Conservation (phyloP, 2,113 vertebrate genomes). For the Mirza zaza region DNA sequence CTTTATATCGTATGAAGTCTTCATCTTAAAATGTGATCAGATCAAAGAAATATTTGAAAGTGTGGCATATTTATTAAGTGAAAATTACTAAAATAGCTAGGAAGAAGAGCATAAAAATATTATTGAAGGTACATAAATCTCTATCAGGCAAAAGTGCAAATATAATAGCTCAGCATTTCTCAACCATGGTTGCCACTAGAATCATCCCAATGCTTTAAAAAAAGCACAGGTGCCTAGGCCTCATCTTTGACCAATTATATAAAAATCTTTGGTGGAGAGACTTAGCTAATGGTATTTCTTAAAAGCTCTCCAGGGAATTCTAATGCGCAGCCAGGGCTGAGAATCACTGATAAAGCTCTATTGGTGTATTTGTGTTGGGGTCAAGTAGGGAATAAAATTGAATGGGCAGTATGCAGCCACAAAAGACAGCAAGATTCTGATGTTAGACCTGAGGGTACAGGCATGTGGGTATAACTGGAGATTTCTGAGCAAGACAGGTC, state of each 20-base stretch:
- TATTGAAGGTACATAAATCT: not conserved
- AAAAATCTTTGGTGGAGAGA: not conserved
- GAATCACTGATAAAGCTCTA: not conserved
- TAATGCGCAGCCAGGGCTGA: not conserved
- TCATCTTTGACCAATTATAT: not conserved
- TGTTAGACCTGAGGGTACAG: not conserved
- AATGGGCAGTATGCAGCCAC: not conserved
- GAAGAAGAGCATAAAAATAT: not conserved
- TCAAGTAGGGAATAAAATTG: not conserved
- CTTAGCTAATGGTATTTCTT: not conserved
- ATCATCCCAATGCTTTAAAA: not conserved
- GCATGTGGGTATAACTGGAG: not conserved
- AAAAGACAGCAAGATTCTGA: not conserved
- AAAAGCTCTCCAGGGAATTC: not conserved
- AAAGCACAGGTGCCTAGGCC: not conserved
- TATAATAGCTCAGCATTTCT: not conserved
- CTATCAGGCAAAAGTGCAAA: not conserved
- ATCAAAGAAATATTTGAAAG: not conserved
- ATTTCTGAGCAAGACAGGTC: not conserved
- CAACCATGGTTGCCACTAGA: not conserved
- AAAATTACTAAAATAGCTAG: not conserved
- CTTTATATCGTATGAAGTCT: not conserved
- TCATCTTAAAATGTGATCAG: slow-evolving; percentile 4
- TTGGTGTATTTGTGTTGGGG: not conserved
- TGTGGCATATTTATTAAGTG: not conserved